phyloP scores from a whole-genome alignment of 2,888 invertebrate species.

The Coleophora flavipennella region DNA sequence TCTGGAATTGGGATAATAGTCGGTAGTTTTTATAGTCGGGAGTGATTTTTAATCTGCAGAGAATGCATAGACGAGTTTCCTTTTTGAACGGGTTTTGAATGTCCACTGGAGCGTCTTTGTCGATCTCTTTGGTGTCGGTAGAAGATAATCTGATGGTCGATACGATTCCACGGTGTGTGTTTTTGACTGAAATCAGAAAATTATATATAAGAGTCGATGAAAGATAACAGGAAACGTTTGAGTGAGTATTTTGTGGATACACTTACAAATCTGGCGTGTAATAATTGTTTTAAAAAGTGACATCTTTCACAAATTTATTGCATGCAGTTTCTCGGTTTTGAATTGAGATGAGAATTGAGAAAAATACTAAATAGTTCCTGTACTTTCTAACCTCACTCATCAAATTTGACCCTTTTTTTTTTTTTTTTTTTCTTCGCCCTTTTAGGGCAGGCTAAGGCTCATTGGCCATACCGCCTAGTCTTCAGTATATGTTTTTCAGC shows the following conservation, averaged over 20 bases:
- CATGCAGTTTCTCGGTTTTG: no score
- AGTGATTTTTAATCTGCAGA: slow-evolving; percentile 86
- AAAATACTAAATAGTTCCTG: no score
- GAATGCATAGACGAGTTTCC: slow-evolving; percentile 80
- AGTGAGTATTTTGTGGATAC: neutral
- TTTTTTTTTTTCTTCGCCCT: no score
- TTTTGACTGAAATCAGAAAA: slow-evolving; percentile 32
- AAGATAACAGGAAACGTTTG: neutral
- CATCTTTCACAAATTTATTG: slow-evolving; percentile 21
- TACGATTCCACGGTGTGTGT: slow-evolving; percentile 23
- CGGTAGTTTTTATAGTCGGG: slow-evolving; percentile 94
- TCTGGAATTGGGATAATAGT: slow-evolving; percentile 95
- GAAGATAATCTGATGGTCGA: slow-evolving; percentile 29
- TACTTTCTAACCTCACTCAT: no score
- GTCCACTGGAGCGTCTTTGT: slow-evolving; percentile 62
- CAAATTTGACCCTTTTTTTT: no score
- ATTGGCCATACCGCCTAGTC: no score
- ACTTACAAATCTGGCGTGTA: slow-evolving; percentile 36
- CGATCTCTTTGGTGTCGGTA: slow-evolving; percentile 22
- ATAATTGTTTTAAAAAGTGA: slow-evolving; percentile 34
- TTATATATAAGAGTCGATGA: neutral
- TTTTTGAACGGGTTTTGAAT: slow-evolving; percentile 87
- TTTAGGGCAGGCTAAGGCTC: no score
- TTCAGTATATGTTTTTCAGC: no score
- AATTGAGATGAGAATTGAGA: no score